Percentiles rank a stretch among this genome's conserved stretches.
Evolutionary conservation across 2,888 invertebrate species (phyloP).

Genomic region (Gymnocheta viridis): DNA sequence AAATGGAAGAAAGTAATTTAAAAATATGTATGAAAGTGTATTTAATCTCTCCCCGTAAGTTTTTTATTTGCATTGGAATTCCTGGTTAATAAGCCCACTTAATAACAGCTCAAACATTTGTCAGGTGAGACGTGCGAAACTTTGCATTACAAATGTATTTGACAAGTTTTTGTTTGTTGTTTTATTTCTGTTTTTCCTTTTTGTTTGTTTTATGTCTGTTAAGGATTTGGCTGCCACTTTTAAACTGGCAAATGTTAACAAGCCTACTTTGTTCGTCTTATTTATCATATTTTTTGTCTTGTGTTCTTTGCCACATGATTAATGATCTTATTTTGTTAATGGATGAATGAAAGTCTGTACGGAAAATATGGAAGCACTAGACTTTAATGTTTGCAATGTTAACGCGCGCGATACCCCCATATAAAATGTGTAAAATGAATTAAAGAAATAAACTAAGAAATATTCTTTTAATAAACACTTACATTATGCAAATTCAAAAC

Average conservation of each 20-base stretch:
- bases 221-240: conserved; percentile 49
- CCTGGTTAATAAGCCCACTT: conserved; percentile 63
- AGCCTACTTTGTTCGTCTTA: conserved; percentile 42
- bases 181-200: neutral
- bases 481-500: neutral
- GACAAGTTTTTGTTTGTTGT: conserved; percentile 4
- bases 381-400: neutral
- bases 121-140: conserved; percentile 61
- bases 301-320: conserved; percentile 37
- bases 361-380: neutral
- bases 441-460: neutral
- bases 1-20: neutral
- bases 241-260: conserved; percentile 63
- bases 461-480: neutral
- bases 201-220: neutral
- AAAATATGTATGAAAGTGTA: conserved; percentile 17
- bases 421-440: neutral
- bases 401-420: neutral
- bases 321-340: conserved; percentile 52
- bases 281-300: conserved; percentile 8
- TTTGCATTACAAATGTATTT: conserved; percentile 23
- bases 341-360: conserved; percentile 25
- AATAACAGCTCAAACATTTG: conserved; percentile 65
- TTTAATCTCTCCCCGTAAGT: too few relatives aligned
- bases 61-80: neutral